Evolutionary conservation across 2,113 vertebrate genomes (phyloP), one percentile per base, ranked within the genome.

Genomic region (Syngnathus floridae): DNA sequence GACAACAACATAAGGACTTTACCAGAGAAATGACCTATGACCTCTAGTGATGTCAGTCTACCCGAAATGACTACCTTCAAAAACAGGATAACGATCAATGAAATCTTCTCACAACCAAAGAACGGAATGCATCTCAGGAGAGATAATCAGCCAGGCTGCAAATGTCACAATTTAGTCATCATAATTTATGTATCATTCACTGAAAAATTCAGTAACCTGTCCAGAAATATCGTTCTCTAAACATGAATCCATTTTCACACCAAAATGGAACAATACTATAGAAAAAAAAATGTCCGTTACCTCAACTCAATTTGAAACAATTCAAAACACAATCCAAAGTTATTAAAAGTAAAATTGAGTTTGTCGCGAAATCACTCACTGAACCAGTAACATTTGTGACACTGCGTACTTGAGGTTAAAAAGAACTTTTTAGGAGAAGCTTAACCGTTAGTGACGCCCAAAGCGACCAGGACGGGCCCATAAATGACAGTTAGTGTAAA

Each of bases 401-500:
- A 41, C 48, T n/a, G 31, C 7, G 41, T 19, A 41, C 37, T n/a
- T 49, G 38, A 48, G 26, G 51, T 51, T 63, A 48, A 31, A 71
- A 70, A 48, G 8, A 1, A 54, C 48, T 62, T 68, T 51, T 66
- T 17, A 19, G 63, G 49, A 10, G 21, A 64, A 64, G 57, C 22
- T 67, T 7, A 62, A 60, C 46, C 41, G 40, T 4, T 46, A 40
- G 40, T 61, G 21, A 22, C 40, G 13, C 11, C 12, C n/a, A 14
- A 7, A 43, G 13, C 13, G 40, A 13, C 43, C 40, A 22, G 13
- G 22, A 22, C 57, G 52, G 43, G 62, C 49, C 36, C 7, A 36
- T 43, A 73, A 55, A 58, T 43, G 57, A 58, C 45, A 64, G 17
- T 21, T 9, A 40, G 64, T 45, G 68, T 61, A 68, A 68, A 73